Conservation (phyloP, 2,888 invertebrate species). For the Eilema caniola region DNA sequence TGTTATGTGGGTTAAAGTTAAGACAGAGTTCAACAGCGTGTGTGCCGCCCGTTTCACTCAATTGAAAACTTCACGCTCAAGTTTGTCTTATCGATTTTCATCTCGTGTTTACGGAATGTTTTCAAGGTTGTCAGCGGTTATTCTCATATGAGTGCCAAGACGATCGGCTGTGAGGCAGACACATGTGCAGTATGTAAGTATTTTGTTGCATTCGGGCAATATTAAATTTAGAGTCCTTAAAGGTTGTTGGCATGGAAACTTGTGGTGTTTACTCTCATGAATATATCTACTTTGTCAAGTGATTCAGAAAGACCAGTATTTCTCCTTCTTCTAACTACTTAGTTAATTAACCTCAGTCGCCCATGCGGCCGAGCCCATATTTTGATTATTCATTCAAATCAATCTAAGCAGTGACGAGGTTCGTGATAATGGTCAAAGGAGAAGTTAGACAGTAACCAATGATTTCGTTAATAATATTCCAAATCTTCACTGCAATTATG, state of each 20-base stretch:
- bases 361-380: too few species aligned
- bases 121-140: constrained; percentile 74
- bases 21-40: constrained; percentile 84
- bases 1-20: constrained; percentile 88
- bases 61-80: constrained; percentile 83
- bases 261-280: background rate
- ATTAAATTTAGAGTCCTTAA: background rate
- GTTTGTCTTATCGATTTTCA: constrained; percentile 84
- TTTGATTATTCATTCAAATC: too few species aligned
- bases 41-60: constrained; percentile 80
- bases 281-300: background rate
- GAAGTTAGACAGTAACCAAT: too few species aligned
- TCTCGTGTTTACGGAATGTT: constrained; percentile 81
- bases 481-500: too few species aligned
- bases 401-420: too few species aligned
- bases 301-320: too few species aligned
- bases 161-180: constrained; percentile 13
- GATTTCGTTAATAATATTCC: too few species aligned
- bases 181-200: background rate
- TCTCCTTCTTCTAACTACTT: too few species aligned
- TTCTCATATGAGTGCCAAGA: constrained; percentile 35
- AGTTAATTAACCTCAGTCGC: too few species aligned
- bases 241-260: background rate
- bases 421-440: too few species aligned
- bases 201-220: background rate